These are phyloP conservation scores for Aphyosemion australe DNA, from an alignment of 2,113 vertebrate species.

Conservation along the genomic window DNA sequence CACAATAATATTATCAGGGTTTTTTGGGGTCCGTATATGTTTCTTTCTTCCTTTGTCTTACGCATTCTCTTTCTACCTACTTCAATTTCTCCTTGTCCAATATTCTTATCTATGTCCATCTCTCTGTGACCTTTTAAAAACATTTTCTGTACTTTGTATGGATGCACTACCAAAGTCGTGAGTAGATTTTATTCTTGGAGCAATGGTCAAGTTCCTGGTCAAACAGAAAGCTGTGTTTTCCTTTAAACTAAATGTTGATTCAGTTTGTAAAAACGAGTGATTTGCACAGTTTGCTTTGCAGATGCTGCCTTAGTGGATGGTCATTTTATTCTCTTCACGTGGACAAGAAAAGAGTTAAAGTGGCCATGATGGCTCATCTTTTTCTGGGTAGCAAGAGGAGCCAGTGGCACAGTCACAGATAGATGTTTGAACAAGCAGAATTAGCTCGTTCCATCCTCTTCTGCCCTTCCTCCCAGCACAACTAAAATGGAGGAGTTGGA, in stretches of 20 bases:
- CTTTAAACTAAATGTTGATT: constrained; percentile 45
- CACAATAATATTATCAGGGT: constrained; percentile 21
- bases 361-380: constrained; percentile 27
- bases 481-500: constrained; percentile 63
- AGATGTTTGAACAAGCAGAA: constrained; percentile 16
- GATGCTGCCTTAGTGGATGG: constrained; percentile 29
- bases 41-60: constrained; percentile 11
- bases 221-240: constrained; percentile 43
- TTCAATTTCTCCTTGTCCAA: constrained; percentile 44
- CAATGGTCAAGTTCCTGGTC: constrained; percentile 57
- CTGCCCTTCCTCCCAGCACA: constrained; percentile 54
- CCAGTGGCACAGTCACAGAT: constrained; percentile 28
- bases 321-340: constrained; percentile 34
- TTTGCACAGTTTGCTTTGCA: constrained; percentile 32
- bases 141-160: constrained; percentile 28
- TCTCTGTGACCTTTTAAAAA: constrained; percentile 22
- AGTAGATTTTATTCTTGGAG: constrained; percentile 61
- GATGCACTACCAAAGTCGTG: constrained; percentile 64
- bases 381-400: constrained; percentile 16
- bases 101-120: constrained; percentile 36
- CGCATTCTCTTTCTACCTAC: constrained; percentile 11
- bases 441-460: constrained; percentile 41
- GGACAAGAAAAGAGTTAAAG: constrained; percentile 34
- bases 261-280: constrained; percentile 42
- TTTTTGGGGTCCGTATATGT: constrained; percentile 28